Evolutionary conservation across 2,113 vertebrate species (phyloP).

Genomic region (Sander vitreus): DNA sequence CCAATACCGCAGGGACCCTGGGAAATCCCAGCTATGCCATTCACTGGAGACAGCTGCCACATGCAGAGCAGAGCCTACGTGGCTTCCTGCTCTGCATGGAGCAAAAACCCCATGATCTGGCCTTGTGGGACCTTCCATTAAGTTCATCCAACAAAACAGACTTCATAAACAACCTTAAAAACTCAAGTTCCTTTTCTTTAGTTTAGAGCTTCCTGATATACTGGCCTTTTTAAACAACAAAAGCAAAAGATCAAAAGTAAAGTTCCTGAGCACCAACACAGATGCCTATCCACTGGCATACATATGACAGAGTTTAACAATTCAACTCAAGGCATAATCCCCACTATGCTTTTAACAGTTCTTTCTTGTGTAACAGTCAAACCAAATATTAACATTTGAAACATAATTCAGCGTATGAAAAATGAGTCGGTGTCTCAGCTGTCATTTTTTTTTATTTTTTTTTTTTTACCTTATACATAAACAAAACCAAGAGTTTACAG

Average conservation of each 20-base stretch:
- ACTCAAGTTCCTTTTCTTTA: neutral
- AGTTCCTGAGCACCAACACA: neutral
- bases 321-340: conserved; percentile 10
- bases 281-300: neutral
- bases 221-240: neutral
- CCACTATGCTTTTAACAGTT: neutral
- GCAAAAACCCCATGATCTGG: conserved; percentile 31
- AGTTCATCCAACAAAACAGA: conserved; percentile 3
- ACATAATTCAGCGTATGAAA: neutral
- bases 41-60: conserved; percentile 73
- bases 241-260: conserved; percentile 18
- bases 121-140: conserved; percentile 7
- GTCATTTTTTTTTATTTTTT: too few relatives aligned
- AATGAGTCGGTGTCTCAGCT: neutral
- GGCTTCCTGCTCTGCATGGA: conserved; percentile 8
- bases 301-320: conserved; percentile 17
- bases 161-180: neutral
- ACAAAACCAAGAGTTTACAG: neutral
- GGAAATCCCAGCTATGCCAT: conserved; percentile 71
- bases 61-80: conserved; percentile 37
- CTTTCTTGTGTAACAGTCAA: conserved; percentile 7
- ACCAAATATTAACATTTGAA: conserved; percentile 8
- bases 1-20: conserved; percentile 36
- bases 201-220: neutral
- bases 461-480: neutral